phyloP scores from a whole-genome alignment of 2,113 vertebrate genomes.

The Actinemys pallida region DNA sequence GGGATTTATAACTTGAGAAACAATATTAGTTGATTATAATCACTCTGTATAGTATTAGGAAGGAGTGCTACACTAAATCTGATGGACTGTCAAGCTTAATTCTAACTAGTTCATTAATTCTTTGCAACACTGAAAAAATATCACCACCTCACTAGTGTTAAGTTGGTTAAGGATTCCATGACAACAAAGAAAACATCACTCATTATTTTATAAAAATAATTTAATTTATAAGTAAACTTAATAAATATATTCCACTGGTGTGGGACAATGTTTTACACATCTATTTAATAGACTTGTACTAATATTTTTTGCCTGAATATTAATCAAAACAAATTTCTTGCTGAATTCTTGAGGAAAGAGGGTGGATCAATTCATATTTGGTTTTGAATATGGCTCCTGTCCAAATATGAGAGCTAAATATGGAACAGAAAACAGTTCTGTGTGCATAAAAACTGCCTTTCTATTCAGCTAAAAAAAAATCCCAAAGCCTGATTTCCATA shows the following conservation, averaged over 20 bases:
- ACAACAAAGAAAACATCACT: neutral
- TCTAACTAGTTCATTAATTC: neutral
- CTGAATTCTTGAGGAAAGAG: accelerated
- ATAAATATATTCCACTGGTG: accelerated
- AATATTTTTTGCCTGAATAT: accelerated
- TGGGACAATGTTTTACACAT: accelerated
- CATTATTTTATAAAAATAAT: neutral
- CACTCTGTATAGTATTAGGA: neutral
- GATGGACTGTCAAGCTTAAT: neutral
- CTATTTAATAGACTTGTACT: accelerated
- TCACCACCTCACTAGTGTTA: neutral
- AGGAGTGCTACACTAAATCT: neutral
- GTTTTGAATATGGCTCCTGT: accelerated
- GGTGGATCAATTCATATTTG: accelerated
- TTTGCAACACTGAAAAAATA: neutral
- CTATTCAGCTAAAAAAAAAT: neutral
- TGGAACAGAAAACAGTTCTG: accelerated
- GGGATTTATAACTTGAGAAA: constrained; percentile 2
- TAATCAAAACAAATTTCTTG: neutral
- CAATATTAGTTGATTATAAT: neutral
- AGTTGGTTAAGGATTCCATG: neutral
- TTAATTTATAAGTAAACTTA: neutral
- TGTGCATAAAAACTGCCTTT: neutral
- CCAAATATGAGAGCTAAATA: no score
- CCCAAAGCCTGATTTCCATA: neutral